phyloP scores from a whole-genome alignment of 2,888 invertebrate genomes.

The Melinopterus prodromus region DNA sequence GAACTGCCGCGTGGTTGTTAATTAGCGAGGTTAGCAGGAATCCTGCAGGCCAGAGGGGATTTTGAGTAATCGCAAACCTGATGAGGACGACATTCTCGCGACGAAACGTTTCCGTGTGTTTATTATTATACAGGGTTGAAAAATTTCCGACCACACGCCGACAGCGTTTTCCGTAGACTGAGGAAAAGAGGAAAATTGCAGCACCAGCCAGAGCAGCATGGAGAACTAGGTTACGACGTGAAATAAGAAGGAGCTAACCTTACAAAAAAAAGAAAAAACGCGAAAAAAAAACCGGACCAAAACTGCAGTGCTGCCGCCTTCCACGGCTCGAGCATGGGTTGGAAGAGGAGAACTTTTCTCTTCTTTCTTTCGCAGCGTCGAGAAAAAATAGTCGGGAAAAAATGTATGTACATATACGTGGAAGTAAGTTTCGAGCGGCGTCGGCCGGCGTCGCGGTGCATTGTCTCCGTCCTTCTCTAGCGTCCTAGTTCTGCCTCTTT shows the following conservation, averaged over 20 bases:
- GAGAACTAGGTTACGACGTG: slow-evolving; percentile 14
- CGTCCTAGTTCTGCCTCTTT: neutral
- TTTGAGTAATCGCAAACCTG: neutral
- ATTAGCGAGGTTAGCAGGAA: neutral
- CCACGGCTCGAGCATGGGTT: neutral
- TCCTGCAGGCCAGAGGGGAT: neutral
- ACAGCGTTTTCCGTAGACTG: slow-evolving; percentile 12
- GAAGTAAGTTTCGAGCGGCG: slow-evolving; percentile 60
- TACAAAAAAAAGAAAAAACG: slow-evolving; percentile 28
- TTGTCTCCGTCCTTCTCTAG: slow-evolving; percentile 11
- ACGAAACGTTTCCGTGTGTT: neutral
- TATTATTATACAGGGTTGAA: neutral
- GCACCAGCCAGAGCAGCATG: neutral
- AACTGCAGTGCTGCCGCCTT: slow-evolving; percentile 8
- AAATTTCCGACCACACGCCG: neutral
- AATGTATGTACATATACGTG: slow-evolving; percentile 62
- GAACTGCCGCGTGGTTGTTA: slow-evolving; percentile 4
- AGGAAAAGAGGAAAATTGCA: neutral
- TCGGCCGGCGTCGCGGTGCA: slow-evolving; percentile 16
- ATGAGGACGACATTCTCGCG: neutral
- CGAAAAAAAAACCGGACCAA: slow-evolving; percentile 14
- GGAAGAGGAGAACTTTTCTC: slow-evolving; percentile 16
- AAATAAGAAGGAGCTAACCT: slow-evolving; percentile 15
- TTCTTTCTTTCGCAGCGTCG: slow-evolving; percentile 11
- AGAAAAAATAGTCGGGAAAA: slow-evolving; percentile 51